Evolutionary conservation across 2,888 invertebrate species (phyloP).

Genomic region (Thera obeliscata): DNA sequence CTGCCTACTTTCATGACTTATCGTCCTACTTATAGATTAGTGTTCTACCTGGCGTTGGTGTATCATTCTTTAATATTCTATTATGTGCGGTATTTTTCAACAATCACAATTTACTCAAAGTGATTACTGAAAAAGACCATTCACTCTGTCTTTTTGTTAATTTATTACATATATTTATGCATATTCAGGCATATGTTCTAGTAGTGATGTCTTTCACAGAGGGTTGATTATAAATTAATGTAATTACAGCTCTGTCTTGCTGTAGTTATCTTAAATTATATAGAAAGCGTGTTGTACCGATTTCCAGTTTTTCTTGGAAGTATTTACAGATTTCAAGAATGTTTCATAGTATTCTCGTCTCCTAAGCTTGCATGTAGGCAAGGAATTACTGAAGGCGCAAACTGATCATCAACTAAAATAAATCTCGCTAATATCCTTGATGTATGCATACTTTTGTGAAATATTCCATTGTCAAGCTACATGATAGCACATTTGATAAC

Average conservation of each 20-base stretch:
- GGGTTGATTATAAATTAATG: background rate
- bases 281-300: background rate
- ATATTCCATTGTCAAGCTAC: conserved; percentile 8
- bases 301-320: background rate
- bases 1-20: conserved; percentile 66
- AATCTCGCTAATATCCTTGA: background rate
- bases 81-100: no score
- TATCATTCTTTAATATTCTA: background rate
- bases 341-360: background rate
- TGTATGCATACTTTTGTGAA: conserved; percentile 2
- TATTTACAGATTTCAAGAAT: background rate
- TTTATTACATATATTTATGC: background rate
- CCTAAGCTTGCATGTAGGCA: background rate
- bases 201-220: background rate
- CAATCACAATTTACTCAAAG: background rate
- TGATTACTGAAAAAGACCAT: background rate
- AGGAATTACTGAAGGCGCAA: background rate
- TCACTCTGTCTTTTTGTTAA: background rate
- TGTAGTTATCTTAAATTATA: background rate
- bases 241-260: background rate
- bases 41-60: conserved; percentile 35
- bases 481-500: conserved; percentile 11
- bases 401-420: background rate
- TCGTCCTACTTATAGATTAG: conserved; percentile 62
- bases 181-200: background rate